phyloP scores from a whole-genome alignment of 2,888 invertebrate genomes.

The Drosophila recens region DNA sequence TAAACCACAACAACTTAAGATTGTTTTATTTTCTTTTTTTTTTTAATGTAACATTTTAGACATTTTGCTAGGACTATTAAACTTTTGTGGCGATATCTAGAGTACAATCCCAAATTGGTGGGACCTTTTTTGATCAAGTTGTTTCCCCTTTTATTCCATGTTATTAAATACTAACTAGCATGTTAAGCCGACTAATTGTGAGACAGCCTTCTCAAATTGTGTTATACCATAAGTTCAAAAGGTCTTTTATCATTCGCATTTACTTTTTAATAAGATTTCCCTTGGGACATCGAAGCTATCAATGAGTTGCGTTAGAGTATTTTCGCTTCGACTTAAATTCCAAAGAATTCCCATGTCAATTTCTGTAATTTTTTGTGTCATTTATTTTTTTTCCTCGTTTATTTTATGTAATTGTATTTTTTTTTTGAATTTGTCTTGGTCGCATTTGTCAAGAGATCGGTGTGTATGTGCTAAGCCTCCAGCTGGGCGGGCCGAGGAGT shows the following conservation, averaged over 20 bases:
- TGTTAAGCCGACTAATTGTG: too few relatives aligned
- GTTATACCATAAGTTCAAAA: background rate
- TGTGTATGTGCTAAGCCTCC: slow-evolving; percentile 63
- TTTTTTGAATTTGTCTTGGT: slow-evolving; percentile 76
- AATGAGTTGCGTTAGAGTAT: slow-evolving; percentile 29
- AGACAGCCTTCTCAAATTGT: background rate
- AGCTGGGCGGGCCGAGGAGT: slow-evolving; percentile 62
- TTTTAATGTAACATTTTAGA: too few relatives aligned
- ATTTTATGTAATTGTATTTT: slow-evolving; percentile 15
- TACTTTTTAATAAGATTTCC: background rate
- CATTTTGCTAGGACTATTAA: background rate
- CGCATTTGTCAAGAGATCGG: slow-evolving; percentile 18
- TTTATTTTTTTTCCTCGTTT: slow-evolving; percentile 15
- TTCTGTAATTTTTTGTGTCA: slow-evolving; percentile 1
- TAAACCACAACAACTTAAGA: background rate
- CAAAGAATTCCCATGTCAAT: background rate
- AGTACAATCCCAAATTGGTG: too few relatives aligned
- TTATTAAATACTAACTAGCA: too few relatives aligned
- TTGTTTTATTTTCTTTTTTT: too few relatives aligned
- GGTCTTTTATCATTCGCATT: background rate
- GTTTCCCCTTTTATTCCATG: too few relatives aligned
- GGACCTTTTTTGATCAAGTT: too few relatives aligned
- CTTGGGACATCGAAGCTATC: background rate
- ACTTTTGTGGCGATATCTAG: too few relatives aligned
- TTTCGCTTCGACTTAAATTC: slow-evolving; percentile 2